Conservation (phyloP, 2,888 invertebrate species). For the Drosophila paranaensis region DNA sequence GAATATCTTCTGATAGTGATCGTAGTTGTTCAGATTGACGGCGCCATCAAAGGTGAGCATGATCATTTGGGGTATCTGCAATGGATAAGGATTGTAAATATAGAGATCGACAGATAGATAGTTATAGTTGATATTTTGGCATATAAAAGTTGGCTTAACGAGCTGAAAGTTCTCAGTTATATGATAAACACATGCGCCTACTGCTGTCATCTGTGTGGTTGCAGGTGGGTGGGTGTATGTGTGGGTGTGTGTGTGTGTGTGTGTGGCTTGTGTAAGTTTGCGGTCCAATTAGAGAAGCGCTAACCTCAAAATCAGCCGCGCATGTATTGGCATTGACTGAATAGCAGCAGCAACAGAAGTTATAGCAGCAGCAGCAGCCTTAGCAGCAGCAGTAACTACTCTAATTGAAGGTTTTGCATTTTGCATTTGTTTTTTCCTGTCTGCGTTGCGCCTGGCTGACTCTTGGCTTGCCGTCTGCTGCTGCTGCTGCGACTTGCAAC, state of each 20-base stretch:
- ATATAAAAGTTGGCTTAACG: neutral
- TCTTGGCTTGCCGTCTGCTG: slow-evolving; percentile 22
- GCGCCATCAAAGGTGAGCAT: slow-evolving; percentile 97
- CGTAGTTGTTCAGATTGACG: slow-evolving; percentile 95
- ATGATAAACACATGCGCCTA: slow-evolving; percentile 23
- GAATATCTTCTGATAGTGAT: slow-evolving; percentile 94
- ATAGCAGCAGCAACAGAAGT: slow-evolving; percentile 12
- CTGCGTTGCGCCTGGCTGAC: slow-evolving; percentile 59
- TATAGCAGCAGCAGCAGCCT: neutral
- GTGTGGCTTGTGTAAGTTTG: slow-evolving; percentile 16
- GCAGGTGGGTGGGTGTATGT: neutral
- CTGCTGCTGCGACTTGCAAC: slow-evolving; percentile 13
- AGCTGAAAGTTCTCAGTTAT: slow-evolving; percentile 40
- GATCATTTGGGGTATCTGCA: slow-evolving; percentile 96
- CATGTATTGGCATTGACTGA: slow-evolving; percentile 69
- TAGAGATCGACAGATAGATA: too few relatives aligned
- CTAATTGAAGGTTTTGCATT: slow-evolving; percentile 76
- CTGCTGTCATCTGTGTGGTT: slow-evolving; percentile 6
- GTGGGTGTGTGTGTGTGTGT: neutral
- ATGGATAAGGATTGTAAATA: neutral
- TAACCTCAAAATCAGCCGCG: slow-evolving; percentile 69
- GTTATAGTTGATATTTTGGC: too few relatives aligned
- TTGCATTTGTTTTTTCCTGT: slow-evolving; percentile 60
- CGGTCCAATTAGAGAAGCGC: slow-evolving; percentile 62
- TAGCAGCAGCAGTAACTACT: slow-evolving; percentile 30